These are phyloP conservation scores for Ophthalmolycus amberensis DNA, from an alignment of 2,113 vertebrate genomes.

Conservation along the genomic window DNA sequence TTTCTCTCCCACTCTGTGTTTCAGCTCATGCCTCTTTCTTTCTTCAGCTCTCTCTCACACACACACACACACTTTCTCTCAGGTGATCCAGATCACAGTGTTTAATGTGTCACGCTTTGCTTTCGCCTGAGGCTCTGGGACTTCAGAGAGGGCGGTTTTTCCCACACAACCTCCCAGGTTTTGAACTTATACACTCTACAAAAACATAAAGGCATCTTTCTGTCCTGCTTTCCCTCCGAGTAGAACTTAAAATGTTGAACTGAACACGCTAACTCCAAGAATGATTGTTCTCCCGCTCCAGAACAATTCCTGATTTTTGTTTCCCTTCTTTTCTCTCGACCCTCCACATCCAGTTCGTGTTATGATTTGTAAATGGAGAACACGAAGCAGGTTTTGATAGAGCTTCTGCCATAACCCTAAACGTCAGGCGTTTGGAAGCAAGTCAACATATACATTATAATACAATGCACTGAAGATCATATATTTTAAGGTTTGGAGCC, in stretches of 20 bases:
- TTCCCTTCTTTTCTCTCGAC: neutral
- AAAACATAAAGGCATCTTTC: neutral
- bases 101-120: constrained; percentile 58
- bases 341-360: constrained; percentile 3
- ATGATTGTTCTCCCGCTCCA: neutral
- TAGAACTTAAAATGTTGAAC: neutral
- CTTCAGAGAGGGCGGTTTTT: constrained; percentile 29
- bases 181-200: neutral
- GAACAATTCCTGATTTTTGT: neutral
- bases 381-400: constrained; percentile 16
- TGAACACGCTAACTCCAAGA: neutral
- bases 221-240: neutral
- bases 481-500: constrained; percentile 17
- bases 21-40: constrained; percentile 6
- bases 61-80: constrained; percentile 24
- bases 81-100: constrained; percentile 58
- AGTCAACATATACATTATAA: neutral
- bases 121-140: constrained; percentile 25
- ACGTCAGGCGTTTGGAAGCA: neutral
- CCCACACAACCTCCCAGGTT: constrained; percentile 25
- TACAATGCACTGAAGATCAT: neutral
- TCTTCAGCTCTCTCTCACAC: neutral
- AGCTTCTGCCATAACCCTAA: neutral
- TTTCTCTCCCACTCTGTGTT: constrained; percentile 10
- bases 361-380: constrained; percentile 8